These are phyloP conservation scores for Nephrotoma flavescens DNA, from an alignment of 2,888 invertebrate genomes.

Conservation along the genomic window DNA sequence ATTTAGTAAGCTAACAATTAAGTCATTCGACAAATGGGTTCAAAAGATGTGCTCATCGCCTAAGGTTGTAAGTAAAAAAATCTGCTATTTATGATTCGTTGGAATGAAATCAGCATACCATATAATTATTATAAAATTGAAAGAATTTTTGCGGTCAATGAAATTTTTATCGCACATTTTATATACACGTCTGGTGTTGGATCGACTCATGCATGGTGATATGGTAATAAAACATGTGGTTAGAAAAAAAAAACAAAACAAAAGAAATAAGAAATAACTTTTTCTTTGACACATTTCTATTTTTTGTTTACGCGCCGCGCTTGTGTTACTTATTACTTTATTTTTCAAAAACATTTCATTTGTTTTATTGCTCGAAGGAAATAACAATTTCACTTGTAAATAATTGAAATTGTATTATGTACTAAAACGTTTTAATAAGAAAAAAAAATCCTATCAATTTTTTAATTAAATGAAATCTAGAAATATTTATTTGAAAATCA, in stretches of 20 bases:
- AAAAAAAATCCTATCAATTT: background rate
- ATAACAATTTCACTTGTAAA: background rate
- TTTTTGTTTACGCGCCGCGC: background rate
- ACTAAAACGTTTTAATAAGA: background rate
- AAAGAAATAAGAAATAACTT: background rate
- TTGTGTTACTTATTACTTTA: background rate
- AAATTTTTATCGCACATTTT: background rate
- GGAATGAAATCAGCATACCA: background rate
- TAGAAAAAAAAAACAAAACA: background rate
- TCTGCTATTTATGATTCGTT: background rate
- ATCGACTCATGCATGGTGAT: background rate
- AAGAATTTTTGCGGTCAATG: background rate
- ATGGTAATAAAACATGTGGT: background rate
- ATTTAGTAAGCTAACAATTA: background rate
- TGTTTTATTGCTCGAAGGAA: background rate
- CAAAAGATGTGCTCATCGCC: background rate
- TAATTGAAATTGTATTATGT: background rate
- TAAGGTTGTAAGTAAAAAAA: background rate
- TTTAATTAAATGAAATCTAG: background rate
- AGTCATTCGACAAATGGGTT: background rate
- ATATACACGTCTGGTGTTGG: background rate
- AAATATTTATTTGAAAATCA: background rate
- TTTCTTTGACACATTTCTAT: background rate
- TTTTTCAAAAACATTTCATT: background rate
- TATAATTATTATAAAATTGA: background rate